phyloP scores from a whole-genome alignment of 2,888 invertebrate species.

The Phragmatobia fuliginosa region DNA sequence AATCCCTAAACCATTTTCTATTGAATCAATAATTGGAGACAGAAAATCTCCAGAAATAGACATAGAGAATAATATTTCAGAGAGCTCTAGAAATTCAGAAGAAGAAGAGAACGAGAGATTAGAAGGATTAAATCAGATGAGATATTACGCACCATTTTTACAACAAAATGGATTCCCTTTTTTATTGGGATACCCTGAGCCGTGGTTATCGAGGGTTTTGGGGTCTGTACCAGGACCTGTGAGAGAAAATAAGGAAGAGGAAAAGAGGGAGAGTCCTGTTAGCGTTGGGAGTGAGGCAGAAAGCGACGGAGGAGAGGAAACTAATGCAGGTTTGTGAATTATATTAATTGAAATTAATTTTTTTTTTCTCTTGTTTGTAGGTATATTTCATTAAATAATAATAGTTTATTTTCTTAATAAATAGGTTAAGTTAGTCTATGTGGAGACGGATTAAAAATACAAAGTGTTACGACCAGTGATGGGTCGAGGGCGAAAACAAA shows the following conservation, averaged over 20 bases:
- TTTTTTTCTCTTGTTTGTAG: too few species aligned
- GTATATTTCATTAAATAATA: too few species aligned
- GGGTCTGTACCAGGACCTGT: conserved; percentile 59
- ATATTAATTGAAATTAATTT: background rate
- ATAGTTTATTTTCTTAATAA: too few species aligned
- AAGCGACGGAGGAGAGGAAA: conserved; percentile 79
- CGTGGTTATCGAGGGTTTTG: conserved; percentile 78
- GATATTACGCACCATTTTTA: conserved; percentile 81
- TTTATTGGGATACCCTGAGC: conserved; percentile 79
- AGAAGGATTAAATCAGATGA: conserved; percentile 76
- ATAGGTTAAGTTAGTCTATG: too few species aligned
- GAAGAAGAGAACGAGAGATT: conserved; percentile 74
- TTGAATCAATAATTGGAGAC: conserved; percentile 87
- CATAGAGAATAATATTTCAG: conserved; percentile 78
- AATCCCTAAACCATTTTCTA: conserved; percentile 88
- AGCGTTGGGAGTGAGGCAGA: conserved; percentile 81
- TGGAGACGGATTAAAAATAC: too few species aligned
- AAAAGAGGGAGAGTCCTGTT: conserved; percentile 80
- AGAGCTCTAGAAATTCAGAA: conserved; percentile 77
- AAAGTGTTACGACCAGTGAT: too few species aligned
- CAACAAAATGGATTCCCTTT: conserved; percentile 83
- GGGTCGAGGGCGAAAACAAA: too few species aligned
- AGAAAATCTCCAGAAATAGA: conserved; percentile 82
- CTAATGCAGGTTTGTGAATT: conserved; percentile 68
- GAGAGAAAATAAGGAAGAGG: conserved; percentile 67